A percentile compares a stretch with the other conserved stretches of the same genome.
Conservation (phyloP, 2,888 invertebrate genomes). For the Schrankia costaestrigalis region DNA sequence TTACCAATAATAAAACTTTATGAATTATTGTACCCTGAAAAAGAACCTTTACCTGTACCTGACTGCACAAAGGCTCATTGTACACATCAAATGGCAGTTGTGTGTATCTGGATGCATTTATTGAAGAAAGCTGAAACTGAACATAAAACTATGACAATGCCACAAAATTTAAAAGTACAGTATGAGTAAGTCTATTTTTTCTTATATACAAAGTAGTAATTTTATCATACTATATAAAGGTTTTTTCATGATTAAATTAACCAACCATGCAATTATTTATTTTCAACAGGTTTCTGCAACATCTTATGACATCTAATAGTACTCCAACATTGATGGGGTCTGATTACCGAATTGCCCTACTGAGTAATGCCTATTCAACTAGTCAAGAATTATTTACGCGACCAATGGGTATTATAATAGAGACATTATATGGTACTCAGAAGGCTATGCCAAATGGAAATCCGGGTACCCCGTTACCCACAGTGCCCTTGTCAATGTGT, state of each 20-base stretch:
- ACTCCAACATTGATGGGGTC: slow-evolving; percentile 87
- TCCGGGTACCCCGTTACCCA: slow-evolving; percentile 83
- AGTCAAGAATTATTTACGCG: slow-evolving; percentile 94
- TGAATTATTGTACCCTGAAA: slow-evolving; percentile 95
- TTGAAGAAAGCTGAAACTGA: slow-evolving; percentile 95
- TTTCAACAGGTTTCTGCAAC: slow-evolving; percentile 87
- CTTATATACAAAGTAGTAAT: too few relatives aligned
- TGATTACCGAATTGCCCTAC: slow-evolving; percentile 93
- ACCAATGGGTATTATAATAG: slow-evolving; percentile 95
- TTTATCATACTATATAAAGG: too few relatives aligned
- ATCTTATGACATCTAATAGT: slow-evolving; percentile 87
- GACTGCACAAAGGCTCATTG: slow-evolving; percentile 93
- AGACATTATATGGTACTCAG: slow-evolving; percentile 88
- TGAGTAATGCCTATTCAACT: slow-evolving; percentile 97
- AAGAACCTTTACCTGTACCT: slow-evolving; percentile 93
- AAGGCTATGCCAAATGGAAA: slow-evolving; percentile 78
- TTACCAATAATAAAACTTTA: slow-evolving; percentile 94
- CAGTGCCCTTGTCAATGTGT: slow-evolving; percentile 94
- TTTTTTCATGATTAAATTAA: too few relatives aligned
- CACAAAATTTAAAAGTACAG: slow-evolving; percentile 89
- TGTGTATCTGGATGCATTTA: slow-evolving; percentile 98
- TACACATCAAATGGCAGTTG: slow-evolving; percentile 95
- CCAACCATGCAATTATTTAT: neutral
- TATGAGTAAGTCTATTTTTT: slow-evolving; percentile 85
- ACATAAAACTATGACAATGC: slow-evolving; percentile 89